Evolutionary conservation across 2,888 invertebrate genomes (phyloP).

Genomic region (Nephrotoma flavescens): DNA sequence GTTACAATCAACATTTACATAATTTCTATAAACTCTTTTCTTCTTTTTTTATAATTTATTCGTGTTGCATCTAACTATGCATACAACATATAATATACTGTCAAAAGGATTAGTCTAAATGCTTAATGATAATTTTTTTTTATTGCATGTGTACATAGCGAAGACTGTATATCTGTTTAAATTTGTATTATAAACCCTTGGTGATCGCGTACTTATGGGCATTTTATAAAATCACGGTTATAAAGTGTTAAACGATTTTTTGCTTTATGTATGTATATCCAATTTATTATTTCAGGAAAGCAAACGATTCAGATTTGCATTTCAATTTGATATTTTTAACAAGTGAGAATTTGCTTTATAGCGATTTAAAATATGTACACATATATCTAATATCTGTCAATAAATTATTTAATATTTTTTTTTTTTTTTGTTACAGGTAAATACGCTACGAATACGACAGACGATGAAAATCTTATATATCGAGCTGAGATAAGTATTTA

Average conservation of each 20-base stretch:
- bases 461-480: neutral
- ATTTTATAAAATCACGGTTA: neutral
- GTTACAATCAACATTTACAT: neutral
- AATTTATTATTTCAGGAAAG: neutral
- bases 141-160: neutral
- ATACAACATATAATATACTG: neutral
- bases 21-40: neutral
- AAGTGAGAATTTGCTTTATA: neutral
- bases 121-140: neutral
- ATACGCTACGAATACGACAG: neutral
- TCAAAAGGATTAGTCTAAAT: neutral
- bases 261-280: neutral
- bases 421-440: neutral
- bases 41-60: neutral
- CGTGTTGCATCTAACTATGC: neutral
- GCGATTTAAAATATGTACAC: too few relatives aligned
- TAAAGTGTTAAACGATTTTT: neutral
- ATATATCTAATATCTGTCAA: neutral
- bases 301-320: neutral
- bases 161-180: neutral
- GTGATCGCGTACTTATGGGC: neutral
- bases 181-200: neutral
- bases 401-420: neutral
- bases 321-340: neutral
- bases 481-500: neutral